phyloP scores from a whole-genome alignment of 2,113 vertebrate species.

The Cyrtonyx montezumae region DNA sequence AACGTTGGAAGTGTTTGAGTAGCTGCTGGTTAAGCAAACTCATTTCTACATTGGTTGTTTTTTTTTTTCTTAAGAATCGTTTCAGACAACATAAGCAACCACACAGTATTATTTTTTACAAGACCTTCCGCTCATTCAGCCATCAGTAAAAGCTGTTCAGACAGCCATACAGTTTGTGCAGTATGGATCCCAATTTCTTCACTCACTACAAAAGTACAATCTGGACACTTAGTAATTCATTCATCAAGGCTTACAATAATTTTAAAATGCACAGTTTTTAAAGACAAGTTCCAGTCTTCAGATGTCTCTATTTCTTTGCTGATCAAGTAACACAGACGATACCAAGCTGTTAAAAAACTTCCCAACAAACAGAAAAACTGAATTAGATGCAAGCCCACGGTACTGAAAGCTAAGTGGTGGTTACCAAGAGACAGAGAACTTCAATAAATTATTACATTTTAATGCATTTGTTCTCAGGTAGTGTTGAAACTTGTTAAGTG shows the following conservation, averaged over 20 bases:
- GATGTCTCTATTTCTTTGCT: neutral
- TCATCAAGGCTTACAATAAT: neutral
- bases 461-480: conserved; percentile 71
- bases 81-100: neutral
- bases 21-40: conserved; percentile 59
- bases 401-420: neutral
- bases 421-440: conserved; percentile 40
- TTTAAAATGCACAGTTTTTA: neutral
- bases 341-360: neutral
- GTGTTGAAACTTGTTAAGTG: conserved; percentile 10
- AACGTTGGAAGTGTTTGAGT: conserved; percentile 59
- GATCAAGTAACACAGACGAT: neutral
- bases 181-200: neutral
- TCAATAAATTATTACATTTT: conserved; percentile 69
- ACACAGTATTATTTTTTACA: neutral
- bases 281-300: neutral
- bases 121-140: neutral
- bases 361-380: neutral
- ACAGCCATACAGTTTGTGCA: neutral
- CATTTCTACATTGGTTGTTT: neutral
- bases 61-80: neutral
- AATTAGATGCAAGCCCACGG: neutral
- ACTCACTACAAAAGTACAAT: neutral
- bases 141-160: neutral
- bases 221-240: neutral